Evolutionary conservation across 2,888 invertebrate genomes (phyloP).

Genomic region (Brachyopa scutellaris): DNA sequence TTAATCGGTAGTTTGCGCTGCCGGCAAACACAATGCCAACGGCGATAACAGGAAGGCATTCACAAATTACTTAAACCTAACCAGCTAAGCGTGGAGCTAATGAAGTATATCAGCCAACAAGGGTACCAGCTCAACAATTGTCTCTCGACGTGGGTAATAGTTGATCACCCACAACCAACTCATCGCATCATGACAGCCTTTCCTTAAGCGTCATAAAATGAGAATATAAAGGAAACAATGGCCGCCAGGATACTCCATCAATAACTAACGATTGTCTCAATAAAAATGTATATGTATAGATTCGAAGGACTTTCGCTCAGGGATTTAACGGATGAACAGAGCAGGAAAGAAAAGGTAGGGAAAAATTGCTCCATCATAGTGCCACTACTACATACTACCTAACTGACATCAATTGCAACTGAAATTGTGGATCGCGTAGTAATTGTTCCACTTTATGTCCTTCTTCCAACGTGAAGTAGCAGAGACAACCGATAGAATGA

Average conservation of each 20-base stretch:
- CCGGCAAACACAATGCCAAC: constrained; percentile 6
- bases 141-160: neutral
- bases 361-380: constrained; percentile 51
- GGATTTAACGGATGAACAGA: constrained; percentile 52
- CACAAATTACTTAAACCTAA: constrained; percentile 55
- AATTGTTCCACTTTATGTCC: constrained; percentile 61
- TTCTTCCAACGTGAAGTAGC: constrained; percentile 23
- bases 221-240: constrained; percentile 54
- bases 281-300: constrained; percentile 44
- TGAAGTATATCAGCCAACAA: constrained; percentile 45
- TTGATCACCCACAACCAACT: constrained; percentile 21
- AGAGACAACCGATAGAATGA: neutral
- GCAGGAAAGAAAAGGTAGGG: neutral
- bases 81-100: constrained; percentile 41
- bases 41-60: constrained; percentile 32
- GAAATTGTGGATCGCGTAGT: constrained; percentile 58
- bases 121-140: constrained; percentile 36
- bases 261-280: constrained; percentile 69
- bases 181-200: constrained; percentile 16
- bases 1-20: neutral
- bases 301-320: constrained; percentile 35
- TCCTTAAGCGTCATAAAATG: constrained; percentile 59
- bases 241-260: constrained; percentile 56
- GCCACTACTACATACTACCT: constrained; percentile 28
- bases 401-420: constrained; percentile 60